phyloP scores from a whole-genome alignment of 2,888 invertebrate species.

The Tachina fera region DNA sequence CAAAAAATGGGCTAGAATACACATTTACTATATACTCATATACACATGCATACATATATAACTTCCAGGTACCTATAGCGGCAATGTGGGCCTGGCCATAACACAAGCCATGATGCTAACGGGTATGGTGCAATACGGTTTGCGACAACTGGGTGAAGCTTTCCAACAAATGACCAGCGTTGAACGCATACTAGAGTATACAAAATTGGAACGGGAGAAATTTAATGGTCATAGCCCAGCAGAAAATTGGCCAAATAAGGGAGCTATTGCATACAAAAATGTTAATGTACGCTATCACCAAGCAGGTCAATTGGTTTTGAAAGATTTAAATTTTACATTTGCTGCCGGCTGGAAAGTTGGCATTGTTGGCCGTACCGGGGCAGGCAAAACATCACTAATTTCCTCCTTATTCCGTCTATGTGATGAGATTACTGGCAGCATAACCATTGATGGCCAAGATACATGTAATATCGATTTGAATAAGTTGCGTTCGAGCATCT shows the following conservation, averaged over 20 bases:
- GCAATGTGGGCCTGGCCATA: constrained; percentile 89
- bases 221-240: constrained; percentile 83
- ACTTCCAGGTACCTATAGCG: constrained; percentile 84
- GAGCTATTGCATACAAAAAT: constrained; percentile 84
- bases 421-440: constrained; percentile 86
- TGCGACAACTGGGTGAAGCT: constrained; percentile 87
- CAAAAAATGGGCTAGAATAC: too few relatives aligned
- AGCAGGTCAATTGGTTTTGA: constrained; percentile 87
- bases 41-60: neutral
- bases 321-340: constrained; percentile 88
- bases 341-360: constrained; percentile 88
- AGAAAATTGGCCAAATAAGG: constrained; percentile 87
- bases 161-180: constrained; percentile 89
- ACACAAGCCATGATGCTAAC: constrained; percentile 88
- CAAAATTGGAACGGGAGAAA: constrained; percentile 86
- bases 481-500: constrained; percentile 84
- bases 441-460: constrained; percentile 88
- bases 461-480: constrained; percentile 84
- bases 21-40: neutral
- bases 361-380: constrained; percentile 92
- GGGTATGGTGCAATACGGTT: constrained; percentile 89
- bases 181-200: constrained; percentile 88
- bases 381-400: constrained; percentile 92
- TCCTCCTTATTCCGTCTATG: constrained; percentile 90
- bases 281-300: constrained; percentile 86